These are phyloP conservation scores for Aythya fuligula DNA, from an alignment of 2,797 vertebrate genomes.

Conservation along the genomic window DNA sequence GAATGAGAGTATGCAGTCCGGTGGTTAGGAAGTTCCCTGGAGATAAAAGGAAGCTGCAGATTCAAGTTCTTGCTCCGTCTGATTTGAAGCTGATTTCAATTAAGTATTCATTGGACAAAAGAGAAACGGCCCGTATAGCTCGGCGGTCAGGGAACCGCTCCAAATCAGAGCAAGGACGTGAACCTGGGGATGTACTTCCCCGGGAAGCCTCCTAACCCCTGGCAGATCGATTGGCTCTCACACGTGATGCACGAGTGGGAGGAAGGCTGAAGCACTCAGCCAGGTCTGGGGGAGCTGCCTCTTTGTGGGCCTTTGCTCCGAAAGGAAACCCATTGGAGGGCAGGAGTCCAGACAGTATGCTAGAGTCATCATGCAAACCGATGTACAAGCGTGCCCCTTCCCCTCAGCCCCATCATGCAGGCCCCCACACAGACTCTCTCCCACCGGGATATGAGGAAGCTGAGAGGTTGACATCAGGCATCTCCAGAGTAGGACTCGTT, in stretches of 20 bases:
- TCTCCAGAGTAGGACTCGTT: not conserved
- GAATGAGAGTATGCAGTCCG: constrained; percentile 27
- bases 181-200: constrained; percentile 6
- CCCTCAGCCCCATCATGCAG: not conserved
- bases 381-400: not conserved
- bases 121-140: not conserved
- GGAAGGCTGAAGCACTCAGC: not conserved
- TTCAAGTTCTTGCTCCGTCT: not conserved
- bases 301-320: not conserved
- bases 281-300: not conserved
- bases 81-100: constrained; percentile 65
- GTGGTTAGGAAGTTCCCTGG: constrained; percentile 39
- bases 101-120: constrained; percentile 26
- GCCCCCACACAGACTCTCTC: not conserved
- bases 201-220: constrained; percentile 2
- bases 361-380: not conserved
- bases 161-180: not conserved
- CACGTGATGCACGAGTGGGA: not conserved
- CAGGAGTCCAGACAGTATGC: not conserved
- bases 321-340: not conserved
- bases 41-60: constrained; percentile 52
- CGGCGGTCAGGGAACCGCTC: not conserved
- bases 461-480: not conserved
- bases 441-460: not conserved
- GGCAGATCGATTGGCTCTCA: not conserved